Evolutionary conservation across 2,888 invertebrate species (phyloP).

Genomic region (Octodonta nipae): DNA sequence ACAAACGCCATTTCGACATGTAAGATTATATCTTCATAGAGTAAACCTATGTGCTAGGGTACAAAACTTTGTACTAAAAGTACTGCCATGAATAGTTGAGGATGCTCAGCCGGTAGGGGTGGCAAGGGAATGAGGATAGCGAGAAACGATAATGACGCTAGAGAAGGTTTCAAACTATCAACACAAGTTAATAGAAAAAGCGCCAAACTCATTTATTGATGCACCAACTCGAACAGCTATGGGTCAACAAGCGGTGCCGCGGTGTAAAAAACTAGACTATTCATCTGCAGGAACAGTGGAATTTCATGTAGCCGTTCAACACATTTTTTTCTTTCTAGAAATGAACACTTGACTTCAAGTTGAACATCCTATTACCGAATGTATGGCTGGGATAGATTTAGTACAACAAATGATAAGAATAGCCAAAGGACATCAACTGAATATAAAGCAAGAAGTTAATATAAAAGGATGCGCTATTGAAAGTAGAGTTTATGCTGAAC

Average conservation of each 20-base stretch:
- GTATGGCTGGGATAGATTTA: conserved; percentile 51
- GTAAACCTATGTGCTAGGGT: too few relatives aligned
- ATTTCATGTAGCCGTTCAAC: conserved; percentile 47
- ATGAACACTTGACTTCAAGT: conserved; percentile 56
- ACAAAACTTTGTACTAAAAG: too few relatives aligned
- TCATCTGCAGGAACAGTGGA: conserved; percentile 52
- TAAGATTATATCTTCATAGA: too few relatives aligned
- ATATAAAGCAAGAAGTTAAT: conserved; percentile 44
- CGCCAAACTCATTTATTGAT: conserved; percentile 44
- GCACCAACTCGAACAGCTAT: conserved; percentile 41
- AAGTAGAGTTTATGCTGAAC: conserved; percentile 53
- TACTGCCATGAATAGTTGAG: too few relatives aligned
- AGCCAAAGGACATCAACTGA: conserved; percentile 46
- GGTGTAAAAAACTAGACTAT: conserved; percentile 47
- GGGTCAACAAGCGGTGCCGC: conserved; percentile 46
- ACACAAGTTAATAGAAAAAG: conserved; percentile 54
- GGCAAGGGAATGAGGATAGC: conserved; percentile 58
- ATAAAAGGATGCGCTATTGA: conserved; percentile 52
- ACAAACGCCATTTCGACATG: too few relatives aligned
- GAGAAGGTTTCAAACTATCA: conserved; percentile 44
- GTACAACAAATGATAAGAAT: conserved; percentile 55
- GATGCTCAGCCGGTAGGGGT: conserved; percentile 56
- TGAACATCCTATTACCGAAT: conserved; percentile 56
- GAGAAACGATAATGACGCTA: conserved; percentile 47
- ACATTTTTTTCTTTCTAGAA: conserved; percentile 55